Percentiles rank a stretch among this genome's conserved stretches.
These are phyloP conservation scores for Lasioglossum figueresi DNA, from an alignment of 2,888 invertebrate species.

Conservation along the genomic window DNA sequence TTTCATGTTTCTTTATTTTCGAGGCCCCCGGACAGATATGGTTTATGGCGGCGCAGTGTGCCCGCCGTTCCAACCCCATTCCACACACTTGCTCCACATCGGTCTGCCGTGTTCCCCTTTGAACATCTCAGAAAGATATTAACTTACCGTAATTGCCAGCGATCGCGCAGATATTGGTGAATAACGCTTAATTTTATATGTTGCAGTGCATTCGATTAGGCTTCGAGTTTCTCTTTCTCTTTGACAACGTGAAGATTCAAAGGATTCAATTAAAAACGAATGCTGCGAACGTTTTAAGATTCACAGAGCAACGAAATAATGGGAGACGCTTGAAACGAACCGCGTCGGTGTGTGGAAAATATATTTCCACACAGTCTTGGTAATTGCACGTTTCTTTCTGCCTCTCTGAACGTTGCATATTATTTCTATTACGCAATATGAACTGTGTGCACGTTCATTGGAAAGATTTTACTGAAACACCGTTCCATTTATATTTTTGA, in stretches of 20 bases:
- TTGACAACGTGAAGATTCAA: background rate
- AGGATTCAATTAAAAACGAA: background rate
- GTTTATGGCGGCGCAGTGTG: background rate
- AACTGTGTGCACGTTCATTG: background rate
- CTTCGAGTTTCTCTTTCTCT: background rate
- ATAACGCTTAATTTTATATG: background rate
- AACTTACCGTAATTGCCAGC: background rate
- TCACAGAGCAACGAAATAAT: background rate
- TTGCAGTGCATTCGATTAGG: background rate
- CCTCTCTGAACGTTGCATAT: background rate
- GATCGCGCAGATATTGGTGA: background rate
- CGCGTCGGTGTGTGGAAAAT: background rate
- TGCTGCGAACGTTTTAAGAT: background rate
- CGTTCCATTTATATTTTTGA: background rate
- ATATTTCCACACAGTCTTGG: background rate
- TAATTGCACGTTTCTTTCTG: constrained; percentile 6
- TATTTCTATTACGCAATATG: background rate
- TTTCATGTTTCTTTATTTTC: background rate
- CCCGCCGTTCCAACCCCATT: background rate
- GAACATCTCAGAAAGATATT: background rate
- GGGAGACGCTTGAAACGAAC: background rate
- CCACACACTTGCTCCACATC: background rate
- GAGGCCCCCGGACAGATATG: background rate
- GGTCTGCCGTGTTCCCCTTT: background rate
- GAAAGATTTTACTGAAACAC: background rate